Conservation (phyloP, 2,113 vertebrate genomes). For the Oryctolagus cuniculus region DNA sequence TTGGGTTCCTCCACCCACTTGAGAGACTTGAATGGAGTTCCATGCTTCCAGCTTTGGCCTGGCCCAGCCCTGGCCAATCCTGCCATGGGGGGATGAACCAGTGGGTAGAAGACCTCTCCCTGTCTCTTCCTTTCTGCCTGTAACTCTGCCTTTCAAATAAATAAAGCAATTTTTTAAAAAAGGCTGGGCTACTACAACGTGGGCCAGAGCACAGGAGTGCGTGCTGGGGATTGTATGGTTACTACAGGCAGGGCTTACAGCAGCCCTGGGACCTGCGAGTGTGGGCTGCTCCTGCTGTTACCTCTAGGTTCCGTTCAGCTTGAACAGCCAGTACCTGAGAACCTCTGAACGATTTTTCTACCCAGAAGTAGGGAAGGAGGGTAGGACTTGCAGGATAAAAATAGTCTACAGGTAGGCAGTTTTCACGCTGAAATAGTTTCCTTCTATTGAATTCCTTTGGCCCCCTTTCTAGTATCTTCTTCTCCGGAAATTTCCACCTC, state of each 20-base stretch:
- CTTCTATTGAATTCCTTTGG: not conserved
- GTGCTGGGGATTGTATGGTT: not conserved
- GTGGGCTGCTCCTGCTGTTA: not conserved
- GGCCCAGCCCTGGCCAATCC: no score
- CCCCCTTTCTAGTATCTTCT: not conserved
- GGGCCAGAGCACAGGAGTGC: no score
- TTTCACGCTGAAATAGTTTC: not conserved
- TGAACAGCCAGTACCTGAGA: not conserved
- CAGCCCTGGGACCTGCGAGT: not conserved
- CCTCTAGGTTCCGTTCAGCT: not conserved
- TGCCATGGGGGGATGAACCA: no score
- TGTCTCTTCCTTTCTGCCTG: no score
- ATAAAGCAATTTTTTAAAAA: no score
- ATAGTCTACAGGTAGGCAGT: not conserved
- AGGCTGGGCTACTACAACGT: not conserved
- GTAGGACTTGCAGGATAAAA: conserved; percentile 22
- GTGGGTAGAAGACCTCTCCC: no score
- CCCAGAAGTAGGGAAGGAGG: not conserved
- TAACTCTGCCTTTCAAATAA: no score
- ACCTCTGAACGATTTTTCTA: not conserved
- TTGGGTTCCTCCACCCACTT: no score
- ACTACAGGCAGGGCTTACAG: not conserved
- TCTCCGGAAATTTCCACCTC: not conserved
- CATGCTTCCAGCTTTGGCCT: no score
- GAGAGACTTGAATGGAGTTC: no score